Evolutionary conservation across 2,113 vertebrate genomes (phyloP).

Genomic region (Ammodytes dubius): DNA sequence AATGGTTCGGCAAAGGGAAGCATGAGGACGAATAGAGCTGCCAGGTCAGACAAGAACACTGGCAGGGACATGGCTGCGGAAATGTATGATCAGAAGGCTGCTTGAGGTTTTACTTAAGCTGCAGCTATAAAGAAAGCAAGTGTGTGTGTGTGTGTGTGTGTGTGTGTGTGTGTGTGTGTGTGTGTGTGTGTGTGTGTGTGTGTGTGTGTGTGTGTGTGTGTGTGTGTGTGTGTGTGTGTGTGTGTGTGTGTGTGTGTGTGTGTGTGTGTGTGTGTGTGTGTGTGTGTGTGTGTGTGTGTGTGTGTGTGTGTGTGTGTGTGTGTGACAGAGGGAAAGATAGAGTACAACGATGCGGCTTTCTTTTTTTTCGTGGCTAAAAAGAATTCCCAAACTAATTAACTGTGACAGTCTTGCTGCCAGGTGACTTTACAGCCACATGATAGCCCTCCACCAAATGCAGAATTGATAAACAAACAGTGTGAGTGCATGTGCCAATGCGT

Average conservation of each 20-base stretch:
- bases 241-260: conserved; percentile 36
- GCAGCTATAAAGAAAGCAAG: conserved; percentile 36
- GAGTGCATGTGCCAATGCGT: neutral
- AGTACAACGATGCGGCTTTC: conserved; percentile 6
- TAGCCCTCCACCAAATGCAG: conserved; percentile 14
- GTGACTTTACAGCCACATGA: conserved; percentile 62
- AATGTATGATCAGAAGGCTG: conserved; percentile 69
- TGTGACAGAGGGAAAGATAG: conserved; percentile 25
- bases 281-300: conserved; percentile 37
- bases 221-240: conserved; percentile 30
- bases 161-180: conserved; percentile 40
- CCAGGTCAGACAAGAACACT: conserved; percentile 54
- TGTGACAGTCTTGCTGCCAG: conserved; percentile 60
- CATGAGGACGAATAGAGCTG: conserved; percentile 26
- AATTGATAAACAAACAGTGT: conserved; percentile 9
- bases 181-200: conserved; percentile 34
- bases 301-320: conserved; percentile 22
- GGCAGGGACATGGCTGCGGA: conserved; percentile 57
- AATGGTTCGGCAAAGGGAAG: conserved; percentile 30
- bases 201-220: conserved; percentile 28
- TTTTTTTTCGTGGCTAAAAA: conserved; percentile 25
- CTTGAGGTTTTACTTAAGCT: conserved; percentile 66
- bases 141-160: conserved; percentile 33
- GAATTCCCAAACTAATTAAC: conserved; percentile 45
- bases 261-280: conserved; percentile 34